Percentiles rank a stretch among this genome's conserved stretches.
These are phyloP conservation scores for Stichopus chloronotus DNA, from an alignment of 35 echinoderm and acorn worm species.

Conservation along the genomic window DNA sequence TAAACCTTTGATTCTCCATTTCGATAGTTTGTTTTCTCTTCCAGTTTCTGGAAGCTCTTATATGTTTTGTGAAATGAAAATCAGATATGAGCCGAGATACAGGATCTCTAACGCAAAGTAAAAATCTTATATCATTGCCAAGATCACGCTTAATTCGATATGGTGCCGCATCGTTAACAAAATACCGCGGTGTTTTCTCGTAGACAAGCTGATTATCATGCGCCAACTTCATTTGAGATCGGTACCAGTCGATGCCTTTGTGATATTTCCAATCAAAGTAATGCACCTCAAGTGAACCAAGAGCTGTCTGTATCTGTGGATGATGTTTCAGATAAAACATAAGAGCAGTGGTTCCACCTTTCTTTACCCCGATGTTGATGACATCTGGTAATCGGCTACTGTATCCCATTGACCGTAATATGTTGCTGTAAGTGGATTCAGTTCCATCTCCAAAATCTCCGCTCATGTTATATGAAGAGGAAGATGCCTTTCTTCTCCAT, in stretches of 20 bases:
- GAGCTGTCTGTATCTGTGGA: slow-evolving; percentile 51
- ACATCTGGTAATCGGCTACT: slow-evolving; percentile 58
- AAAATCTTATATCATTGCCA: slow-evolving; percentile 69
- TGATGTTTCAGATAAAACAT: slow-evolving; percentile 51
- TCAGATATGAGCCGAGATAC: slow-evolving; percentile 77
- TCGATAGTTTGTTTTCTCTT: slow-evolving; percentile 45
- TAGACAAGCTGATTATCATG: slow-evolving; percentile 23
- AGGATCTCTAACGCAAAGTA: slow-evolving; percentile 87
- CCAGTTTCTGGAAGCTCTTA: slow-evolving; percentile 37
- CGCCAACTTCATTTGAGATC: slow-evolving; percentile 48
- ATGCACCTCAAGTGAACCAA: slow-evolving; percentile 59
- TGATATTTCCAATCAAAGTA: slow-evolving; percentile 71
- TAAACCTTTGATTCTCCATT: slow-evolving; percentile 59
- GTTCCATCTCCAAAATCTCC: not conserved
- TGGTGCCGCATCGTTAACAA: slow-evolving; percentile 52
- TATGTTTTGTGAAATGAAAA: slow-evolving; percentile 80
- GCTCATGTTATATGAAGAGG: not conserved
- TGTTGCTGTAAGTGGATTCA: not conserved
- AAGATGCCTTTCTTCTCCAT: not conserved
- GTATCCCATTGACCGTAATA: slow-evolving; percentile 48
- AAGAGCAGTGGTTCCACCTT: slow-evolving; percentile 65
- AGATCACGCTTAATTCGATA: slow-evolving; percentile 62
- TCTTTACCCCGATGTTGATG: slow-evolving; percentile 71
- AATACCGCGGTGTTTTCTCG: slow-evolving; percentile 76
- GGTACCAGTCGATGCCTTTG: slow-evolving; percentile 53